phyloP scores from a whole-genome alignment of 2,888 invertebrate species.

The Oxystoma pomonae region DNA sequence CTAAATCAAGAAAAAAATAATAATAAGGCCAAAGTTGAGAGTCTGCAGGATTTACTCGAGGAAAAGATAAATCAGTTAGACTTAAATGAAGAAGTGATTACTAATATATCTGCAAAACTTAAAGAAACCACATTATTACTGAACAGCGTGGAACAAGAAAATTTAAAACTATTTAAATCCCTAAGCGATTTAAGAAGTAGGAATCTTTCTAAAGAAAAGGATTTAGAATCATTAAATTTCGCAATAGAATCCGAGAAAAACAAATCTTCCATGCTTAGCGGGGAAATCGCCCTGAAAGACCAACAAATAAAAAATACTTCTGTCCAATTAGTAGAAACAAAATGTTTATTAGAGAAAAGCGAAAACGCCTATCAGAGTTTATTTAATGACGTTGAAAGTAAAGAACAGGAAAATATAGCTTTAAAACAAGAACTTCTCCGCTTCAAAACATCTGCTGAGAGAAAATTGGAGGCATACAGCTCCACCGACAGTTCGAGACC shows the following conservation, averaged over 20 bases:
- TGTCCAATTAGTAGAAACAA: slow-evolving; percentile 2
- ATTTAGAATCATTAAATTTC: not conserved
- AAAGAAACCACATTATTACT: not conserved
- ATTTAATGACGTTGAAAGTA: not conserved
- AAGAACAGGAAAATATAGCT: not conserved
- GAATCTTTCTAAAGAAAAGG: not conserved
- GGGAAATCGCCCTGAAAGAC: not conserved
- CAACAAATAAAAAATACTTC: not conserved
- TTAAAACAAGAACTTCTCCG: not conserved
- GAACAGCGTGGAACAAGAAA: not conserved
- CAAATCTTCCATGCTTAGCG: not conserved
- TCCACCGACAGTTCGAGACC: not conserved
- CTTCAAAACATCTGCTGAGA: not conserved
- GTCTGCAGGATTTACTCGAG: not conserved
- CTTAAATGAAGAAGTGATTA: not conserved
- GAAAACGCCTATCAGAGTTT: not conserved
- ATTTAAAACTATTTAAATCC: not conserved
- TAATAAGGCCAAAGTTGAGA: not conserved
- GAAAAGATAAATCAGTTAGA: not conserved
- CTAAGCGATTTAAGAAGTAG: not conserved
- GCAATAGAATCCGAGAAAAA: not conserved
- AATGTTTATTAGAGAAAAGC: slow-evolving; percentile 1
- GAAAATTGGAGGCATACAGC: not conserved
- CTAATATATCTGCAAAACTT: not conserved
- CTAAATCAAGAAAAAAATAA: not conserved